Base-by-base conservation (phyloP, 1,140 invertebrate genomes). In the Araneus ventricosus region DNA sequence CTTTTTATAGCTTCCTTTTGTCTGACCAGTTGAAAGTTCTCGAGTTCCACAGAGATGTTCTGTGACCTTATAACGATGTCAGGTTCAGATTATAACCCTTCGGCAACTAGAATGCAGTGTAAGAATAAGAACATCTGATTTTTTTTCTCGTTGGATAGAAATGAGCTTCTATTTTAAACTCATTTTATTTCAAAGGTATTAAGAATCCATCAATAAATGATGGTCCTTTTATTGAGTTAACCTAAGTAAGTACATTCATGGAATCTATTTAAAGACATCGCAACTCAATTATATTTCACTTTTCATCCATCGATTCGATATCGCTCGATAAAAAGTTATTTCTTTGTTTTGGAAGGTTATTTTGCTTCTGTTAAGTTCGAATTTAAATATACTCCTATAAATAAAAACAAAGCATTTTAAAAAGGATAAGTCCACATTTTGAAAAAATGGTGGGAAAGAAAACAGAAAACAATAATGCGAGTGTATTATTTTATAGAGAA, bases 1-100 rank as follows among this genome's bases (percentile, higher is more conserved):
- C 85, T 87, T 87, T 87, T 87, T 87, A 87, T 87, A 87, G 59
- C 27, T 45, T 87, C 34, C 57, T 87, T 87, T 61, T 61, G 59
- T 87, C 34, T 87, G 52, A 61, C 24, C 45, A 45, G 10, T 39
- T 24, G 85, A 87, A 63, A 61, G 34, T 52, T 84, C 7, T 27
- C 41, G 30, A 84, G 80, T 57, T 75, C 3, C 7, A 75, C 24
- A 52, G 27, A 45, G 39, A 45, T 84, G 79, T 30, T n/a, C n/a
- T 24, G 8, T 84, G 39, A 57, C 37, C 45, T 84, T 45, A 27
- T n/a, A 52, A 84, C 45, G 24, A 45, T 84, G 82, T 34, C 45
- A 57, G 82, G 41, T 84, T 45, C 82, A 84, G 41, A 84, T 52
- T n/a, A 52, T 84, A 84, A 84, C 45, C 82, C 41, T 52, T 75